These are phyloP conservation scores for Myopa testacea DNA, from an alignment of 2,888 invertebrate genomes.

Conservation along the genomic window DNA sequence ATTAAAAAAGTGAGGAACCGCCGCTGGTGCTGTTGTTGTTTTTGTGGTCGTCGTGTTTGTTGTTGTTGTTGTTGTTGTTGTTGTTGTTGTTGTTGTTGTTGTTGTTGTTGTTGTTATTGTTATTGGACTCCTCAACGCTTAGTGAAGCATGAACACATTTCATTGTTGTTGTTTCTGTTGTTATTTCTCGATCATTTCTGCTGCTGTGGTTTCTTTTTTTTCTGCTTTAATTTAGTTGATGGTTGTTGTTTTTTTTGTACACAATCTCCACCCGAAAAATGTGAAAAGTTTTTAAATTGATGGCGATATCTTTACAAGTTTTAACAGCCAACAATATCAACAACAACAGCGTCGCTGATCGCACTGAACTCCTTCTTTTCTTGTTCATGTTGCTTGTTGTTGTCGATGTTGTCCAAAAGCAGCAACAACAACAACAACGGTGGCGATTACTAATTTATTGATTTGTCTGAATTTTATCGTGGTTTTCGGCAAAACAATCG, in stretches of 20 bases:
- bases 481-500: background rate
- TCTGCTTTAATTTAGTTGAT: background rate
- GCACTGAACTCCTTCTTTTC: conserved; percentile 22
- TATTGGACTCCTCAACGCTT: no score
- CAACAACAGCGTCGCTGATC: conserved; percentile 13
- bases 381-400: background rate
- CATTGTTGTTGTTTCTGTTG: background rate
- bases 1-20: conserved; percentile 22
- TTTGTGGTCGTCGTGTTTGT: conserved; percentile 3
- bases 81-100: conserved; percentile 10
- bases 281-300: conserved; percentile 34
- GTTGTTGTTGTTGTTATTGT: background rate
- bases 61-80: background rate
- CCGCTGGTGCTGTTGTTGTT: conserved; percentile 6
- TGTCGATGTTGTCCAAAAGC: conserved; percentile 10
- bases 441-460: conserved; percentile 32
- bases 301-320: conserved; percentile 27
- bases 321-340: background rate
- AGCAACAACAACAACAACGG: conserved; percentile 16
- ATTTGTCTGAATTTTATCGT: conserved; percentile 34
- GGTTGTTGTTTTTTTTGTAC: conserved; percentile 1
- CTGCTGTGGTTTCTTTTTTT: background rate
- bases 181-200: background rate
- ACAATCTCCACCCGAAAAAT: conserved; percentile 17
- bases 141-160: background rate